Evolutionary conservation across 2,888 invertebrate genomes (phyloP).

Genomic region (Sesia bembeciformis): DNA sequence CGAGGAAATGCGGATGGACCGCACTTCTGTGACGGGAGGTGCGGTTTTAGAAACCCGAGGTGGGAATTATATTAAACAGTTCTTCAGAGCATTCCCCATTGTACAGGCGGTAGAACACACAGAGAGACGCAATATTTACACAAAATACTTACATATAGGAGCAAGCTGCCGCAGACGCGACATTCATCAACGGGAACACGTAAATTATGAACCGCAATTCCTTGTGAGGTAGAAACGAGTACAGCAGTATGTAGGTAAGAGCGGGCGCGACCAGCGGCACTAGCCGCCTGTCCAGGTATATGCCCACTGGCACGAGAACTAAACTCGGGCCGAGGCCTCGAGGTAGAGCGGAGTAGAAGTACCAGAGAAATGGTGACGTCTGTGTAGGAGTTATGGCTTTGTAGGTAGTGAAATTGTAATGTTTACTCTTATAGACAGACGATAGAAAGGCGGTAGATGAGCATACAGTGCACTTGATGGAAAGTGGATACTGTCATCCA

Average conservation of each 20-base stretch:
- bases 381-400: constrained; percentile 31
- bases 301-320: constrained; percentile 84
- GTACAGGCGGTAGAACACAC: too few relatives aligned
- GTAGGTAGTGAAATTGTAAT: too few relatives aligned
- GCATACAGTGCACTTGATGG: too few relatives aligned
- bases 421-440: too few relatives aligned
- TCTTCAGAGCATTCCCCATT: too few relatives aligned
- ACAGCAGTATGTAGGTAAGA: constrained; percentile 87
- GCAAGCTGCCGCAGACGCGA: constrained; percentile 90
- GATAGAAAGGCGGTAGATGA: too few relatives aligned
- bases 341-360: constrained; percentile 97
- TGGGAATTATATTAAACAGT: too few relatives aligned
- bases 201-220: constrained; percentile 98
- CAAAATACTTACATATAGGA: constrained; percentile 86
- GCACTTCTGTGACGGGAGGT: too few relatives aligned
- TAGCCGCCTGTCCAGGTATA: constrained; percentile 81
- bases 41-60: too few relatives aligned
- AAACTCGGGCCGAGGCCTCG: constrained; percentile 89
- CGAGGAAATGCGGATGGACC: too few relatives aligned
- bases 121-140: too few relatives aligned
- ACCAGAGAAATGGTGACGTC: constrained; percentile 97
- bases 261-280: constrained; percentile 81
- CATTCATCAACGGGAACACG: constrained; percentile 94
- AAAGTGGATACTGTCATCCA: too few relatives aligned
- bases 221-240: constrained; percentile 97